Evolutionary conservation across 1,140 invertebrate species (phyloP).

Genomic region (Batillaria attramentaria): DNA sequence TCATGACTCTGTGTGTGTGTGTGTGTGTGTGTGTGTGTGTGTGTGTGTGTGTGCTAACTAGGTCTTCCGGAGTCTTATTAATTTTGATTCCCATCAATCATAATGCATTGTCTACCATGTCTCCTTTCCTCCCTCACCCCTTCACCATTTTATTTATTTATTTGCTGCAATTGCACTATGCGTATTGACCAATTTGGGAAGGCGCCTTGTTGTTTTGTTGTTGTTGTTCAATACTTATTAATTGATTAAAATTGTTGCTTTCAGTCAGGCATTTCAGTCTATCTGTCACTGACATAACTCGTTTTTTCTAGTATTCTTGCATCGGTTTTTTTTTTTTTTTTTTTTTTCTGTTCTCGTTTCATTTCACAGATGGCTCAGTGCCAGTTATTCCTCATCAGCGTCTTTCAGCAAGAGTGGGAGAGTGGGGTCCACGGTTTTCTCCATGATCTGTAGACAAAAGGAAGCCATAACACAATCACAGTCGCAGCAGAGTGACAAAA

Average conservation of each 20-base stretch:
- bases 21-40: too few species aligned
- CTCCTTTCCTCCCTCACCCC: conserved; percentile 1
- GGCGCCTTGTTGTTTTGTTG: neutral
- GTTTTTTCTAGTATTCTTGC: conserved; percentile 3
- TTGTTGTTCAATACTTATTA: neutral
- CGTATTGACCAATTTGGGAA: neutral
- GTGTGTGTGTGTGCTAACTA: too few species aligned
- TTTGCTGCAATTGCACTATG: neutral
- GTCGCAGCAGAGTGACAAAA: too few species aligned
- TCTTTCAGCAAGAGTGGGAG: too few species aligned
- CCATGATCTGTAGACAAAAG: too few species aligned
- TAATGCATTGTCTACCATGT: neutral
- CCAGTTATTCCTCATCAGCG: too few species aligned
- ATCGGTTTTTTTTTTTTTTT: neutral
- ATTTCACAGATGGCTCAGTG: too few species aligned
- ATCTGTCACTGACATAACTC: neutral
- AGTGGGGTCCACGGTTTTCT: too few species aligned
- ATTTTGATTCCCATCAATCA: conserved; percentile 3
- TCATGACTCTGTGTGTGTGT: too few species aligned
- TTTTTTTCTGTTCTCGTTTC: neutral
- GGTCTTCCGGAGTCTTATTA: conserved; percentile 2
- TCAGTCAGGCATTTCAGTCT: conserved; percentile 3
- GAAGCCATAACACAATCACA: too few species aligned
- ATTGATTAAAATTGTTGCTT: conserved; percentile 1
- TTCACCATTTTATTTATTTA: neutral